Evolutionary conservation across 2,113 vertebrate species (phyloP).

Genomic region (Ptilorrhoa leucosticta): DNA sequence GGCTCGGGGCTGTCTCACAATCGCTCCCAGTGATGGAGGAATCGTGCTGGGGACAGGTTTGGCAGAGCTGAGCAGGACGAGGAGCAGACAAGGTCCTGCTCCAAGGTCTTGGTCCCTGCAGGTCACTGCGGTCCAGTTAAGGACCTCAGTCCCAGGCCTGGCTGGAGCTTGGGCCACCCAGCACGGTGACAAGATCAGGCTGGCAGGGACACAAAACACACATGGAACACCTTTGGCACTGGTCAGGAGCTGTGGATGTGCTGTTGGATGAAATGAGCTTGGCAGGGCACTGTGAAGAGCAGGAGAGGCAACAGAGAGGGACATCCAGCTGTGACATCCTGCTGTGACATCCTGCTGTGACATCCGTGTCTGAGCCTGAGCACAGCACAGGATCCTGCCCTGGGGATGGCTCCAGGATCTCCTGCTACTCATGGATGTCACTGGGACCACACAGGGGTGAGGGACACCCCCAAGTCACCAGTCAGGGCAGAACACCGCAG

Average conservation of each 20-base stretch:
- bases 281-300: background rate
- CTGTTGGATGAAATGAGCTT: background rate
- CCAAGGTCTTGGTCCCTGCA: background rate
- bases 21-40: background rate
- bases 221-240: fast-evolving
- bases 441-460: background rate
- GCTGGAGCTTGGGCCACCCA: background rate
- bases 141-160: background rate
- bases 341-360: background rate
- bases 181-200: background rate
- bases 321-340: fast-evolving
- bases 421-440: background rate
- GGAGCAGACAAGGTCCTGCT: background rate
- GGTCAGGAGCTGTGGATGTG: background rate
- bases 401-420: fast-evolving
- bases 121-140: background rate
- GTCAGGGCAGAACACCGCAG: fast-evolving
- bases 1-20: background rate
- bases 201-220: background rate
- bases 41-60: background rate
- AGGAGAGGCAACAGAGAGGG: background rate
- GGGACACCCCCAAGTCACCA: background rate
- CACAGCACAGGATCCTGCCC: background rate
- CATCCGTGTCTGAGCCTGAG: fast-evolving
- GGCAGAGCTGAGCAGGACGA: background rate